Evolutionary conservation across 2,797 vertebrate genomes (phyloP).

Genomic region (Phoebastria nigripes): DNA sequence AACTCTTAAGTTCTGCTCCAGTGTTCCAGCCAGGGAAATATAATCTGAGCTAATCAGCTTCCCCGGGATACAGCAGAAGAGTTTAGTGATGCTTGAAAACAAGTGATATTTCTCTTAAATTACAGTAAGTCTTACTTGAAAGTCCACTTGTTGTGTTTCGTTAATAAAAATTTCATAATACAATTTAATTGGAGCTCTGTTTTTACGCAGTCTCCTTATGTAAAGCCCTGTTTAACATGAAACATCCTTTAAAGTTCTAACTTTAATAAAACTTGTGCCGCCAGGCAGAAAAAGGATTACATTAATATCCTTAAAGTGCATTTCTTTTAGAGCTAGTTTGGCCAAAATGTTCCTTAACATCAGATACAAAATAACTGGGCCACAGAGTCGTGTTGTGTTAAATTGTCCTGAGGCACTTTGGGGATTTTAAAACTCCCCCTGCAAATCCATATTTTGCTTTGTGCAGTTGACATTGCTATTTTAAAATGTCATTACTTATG

Average conservation of each 20-base stretch:
- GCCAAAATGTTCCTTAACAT: background rate
- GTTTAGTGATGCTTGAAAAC: background rate
- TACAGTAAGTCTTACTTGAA: background rate
- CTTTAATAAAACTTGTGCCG: background rate
- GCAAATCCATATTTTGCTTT: background rate
- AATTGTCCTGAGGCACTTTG: background rate
- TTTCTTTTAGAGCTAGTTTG: background rate
- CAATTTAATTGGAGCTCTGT: background rate
- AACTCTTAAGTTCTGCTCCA: background rate
- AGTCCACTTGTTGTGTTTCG: background rate
- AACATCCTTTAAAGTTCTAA: constrained; percentile 6
- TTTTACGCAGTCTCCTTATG: background rate
- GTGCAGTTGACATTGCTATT: background rate
- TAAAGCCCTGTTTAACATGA: constrained; percentile 1
- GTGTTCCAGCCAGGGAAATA: background rate
- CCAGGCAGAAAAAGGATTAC: background rate
- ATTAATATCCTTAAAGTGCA: background rate
- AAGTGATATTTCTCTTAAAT: too few relatives aligned
- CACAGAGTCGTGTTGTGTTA: background rate
- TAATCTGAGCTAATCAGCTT: background rate
- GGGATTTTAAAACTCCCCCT: background rate
- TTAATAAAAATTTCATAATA: background rate
- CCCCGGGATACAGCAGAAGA: background rate
- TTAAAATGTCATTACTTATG: background rate
- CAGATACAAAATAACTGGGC: background rate